phyloP scores from a whole-genome alignment of 2,797 vertebrate genomes.

The Arnoldichthys spilopterus region DNA sequence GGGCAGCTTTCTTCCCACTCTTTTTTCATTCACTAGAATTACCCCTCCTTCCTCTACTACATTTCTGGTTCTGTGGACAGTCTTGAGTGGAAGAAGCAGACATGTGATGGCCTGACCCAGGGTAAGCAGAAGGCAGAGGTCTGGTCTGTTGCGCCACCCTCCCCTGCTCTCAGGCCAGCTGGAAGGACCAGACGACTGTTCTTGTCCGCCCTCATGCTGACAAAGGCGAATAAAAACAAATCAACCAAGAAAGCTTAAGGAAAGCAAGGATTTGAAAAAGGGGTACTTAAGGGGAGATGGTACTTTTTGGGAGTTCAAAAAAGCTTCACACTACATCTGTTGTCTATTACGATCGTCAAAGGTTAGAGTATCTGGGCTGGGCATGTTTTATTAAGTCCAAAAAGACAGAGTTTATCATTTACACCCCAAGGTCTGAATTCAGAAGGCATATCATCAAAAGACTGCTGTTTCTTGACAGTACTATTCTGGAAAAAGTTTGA shows the following conservation, averaged over 20 bases:
- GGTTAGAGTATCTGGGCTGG: constrained; percentile 72
- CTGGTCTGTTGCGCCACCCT: constrained; percentile 18
- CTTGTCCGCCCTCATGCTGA: constrained; percentile 64
- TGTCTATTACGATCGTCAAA: constrained; percentile 73
- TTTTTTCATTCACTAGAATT: constrained; percentile 27
- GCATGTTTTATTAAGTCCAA: constrained; percentile 71
- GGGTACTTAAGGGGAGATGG: constrained; percentile 73
- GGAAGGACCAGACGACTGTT: constrained; percentile 37
- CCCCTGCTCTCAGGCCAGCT: constrained; percentile 47
- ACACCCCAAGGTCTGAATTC: background rate
- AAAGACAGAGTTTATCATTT: constrained; percentile 51
- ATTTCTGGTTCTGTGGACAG: constrained; percentile 18
- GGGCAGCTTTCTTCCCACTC: constrained; percentile 74
- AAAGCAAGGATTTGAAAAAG: constrained; percentile 73
- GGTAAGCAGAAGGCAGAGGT: constrained; percentile 34
- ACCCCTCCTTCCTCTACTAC: constrained; percentile 24
- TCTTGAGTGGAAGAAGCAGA: constrained; percentile 25
- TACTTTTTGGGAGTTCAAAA: constrained; percentile 66
- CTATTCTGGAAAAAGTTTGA: too few species aligned
- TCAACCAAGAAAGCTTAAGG: constrained; percentile 69
- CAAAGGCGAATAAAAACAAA: constrained; percentile 77
- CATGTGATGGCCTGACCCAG: constrained; percentile 35
- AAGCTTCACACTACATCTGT: constrained; percentile 69
- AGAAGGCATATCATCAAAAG: background rate
- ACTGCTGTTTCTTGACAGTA: background rate